Evolutionary conservation across 23 tunicate genomes (phyloP), one percentile per base, ranked within the genome.

Genomic region (Corella eumyota): DNA sequence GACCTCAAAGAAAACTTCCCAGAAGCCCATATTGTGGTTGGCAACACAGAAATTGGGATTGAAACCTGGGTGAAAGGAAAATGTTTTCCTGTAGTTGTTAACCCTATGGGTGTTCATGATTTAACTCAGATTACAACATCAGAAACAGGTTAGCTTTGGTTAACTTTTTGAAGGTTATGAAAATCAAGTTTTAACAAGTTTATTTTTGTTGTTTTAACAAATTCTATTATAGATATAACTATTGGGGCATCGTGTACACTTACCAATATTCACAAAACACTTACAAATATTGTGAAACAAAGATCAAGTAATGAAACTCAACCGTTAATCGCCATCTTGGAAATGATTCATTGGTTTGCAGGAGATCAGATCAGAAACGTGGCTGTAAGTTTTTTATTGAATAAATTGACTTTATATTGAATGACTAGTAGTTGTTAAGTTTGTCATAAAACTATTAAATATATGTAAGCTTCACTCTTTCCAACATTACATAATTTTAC

Each of bases 281-380:
- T 40, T 9, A 40, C 11, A 11, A 40, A 40, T 11, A 40, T 40
- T 40, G 48, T 40, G 48, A 15, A 40, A 40, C 13, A 40, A 40
- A 40, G 15, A 40, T 11, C 11, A 40, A 15, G 15, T 11, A 11
- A 40, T 40, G 13, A 9, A 15, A 40, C 48, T 9, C 48, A 40
- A 40, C 48, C 48, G 15, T 40, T 40, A 15, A 9, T 15, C 15
- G 48, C 87, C 6, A 56, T 92, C 5, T n/a, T 72, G 24, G 85
- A 92, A 34, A 77, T 83, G 87, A 40, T 92, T 2, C 44, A 76
- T 22, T 76, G 84, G 75, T 92, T 83, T 77, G 99, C 87, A n/a
- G 99, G 99, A 23, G 63, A 71, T 30, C 99, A 92, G 61, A 83
- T 84, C 11, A 63, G 99, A 66, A 92, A 84, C 49, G 94, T 92